Evolutionary conservation across 2,888 invertebrate genomes (phyloP), one percentile per base, ranked within the genome.

Genomic region (Heliconius cydno): DNA sequence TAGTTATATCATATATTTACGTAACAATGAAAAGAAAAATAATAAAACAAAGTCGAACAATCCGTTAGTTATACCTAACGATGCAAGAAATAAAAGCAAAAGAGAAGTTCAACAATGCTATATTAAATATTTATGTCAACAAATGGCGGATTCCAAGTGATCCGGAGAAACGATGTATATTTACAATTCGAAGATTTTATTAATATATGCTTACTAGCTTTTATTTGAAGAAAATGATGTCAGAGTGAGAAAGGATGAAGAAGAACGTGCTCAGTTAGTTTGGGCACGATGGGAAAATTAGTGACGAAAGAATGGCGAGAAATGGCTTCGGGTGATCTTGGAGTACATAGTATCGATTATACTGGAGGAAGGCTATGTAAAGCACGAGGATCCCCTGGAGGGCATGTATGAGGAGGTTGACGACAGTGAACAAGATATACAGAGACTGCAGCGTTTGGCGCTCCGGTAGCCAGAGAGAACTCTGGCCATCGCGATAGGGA

Each of bases 51-150:
- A 34, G 66, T 66, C 67, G 12, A 34, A 67, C 34, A 28, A 67
- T 68, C 68, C n/a, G n/a, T 38, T n/a, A 68, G 38, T 68, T n/a
- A n/a, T 38, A 38, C 12, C 19, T 68, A 68, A 38, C 68, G 68
- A 68, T 12, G 68, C 38, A 38, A 68, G 38, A 12, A 68, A 68
- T 68, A 68, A 68, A 38, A 68, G 68, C 68, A 30, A 30, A 68
- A 12, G 68, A 13, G 4, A n/a, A 68, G 57, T 57, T 22, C 38
- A 68, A 68, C 68, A 68, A 68, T 68, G 38, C 34, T 9, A 68
- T 68, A 68, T 68, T 68, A 68, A 68, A 68, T 68, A 68, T 68
- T 68, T 68, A 68, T 68, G n/a, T 38, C 68, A 38, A n/a, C 68
- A 67, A 67, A 67, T 68, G 68, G 22, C 5, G 13, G n/a, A 68